These are phyloP conservation scores for Onthophagus sagittarius DNA, from an alignment of 2,888 invertebrate species.

Conservation along the genomic window DNA sequence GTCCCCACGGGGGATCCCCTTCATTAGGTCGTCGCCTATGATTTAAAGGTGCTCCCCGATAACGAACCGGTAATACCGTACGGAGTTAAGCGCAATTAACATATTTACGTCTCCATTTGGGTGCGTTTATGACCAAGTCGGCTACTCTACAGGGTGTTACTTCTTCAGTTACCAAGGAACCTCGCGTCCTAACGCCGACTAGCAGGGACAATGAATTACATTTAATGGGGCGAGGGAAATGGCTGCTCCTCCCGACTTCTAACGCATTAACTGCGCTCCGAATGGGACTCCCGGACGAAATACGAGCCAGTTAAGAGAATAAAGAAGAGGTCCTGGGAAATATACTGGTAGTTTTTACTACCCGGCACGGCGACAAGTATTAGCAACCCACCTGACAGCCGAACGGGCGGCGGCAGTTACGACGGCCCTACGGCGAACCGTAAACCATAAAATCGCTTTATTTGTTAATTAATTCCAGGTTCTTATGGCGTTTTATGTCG, in stretches of 20 bases:
- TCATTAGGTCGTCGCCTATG: background rate
- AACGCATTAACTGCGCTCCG: slow-evolving; percentile 46
- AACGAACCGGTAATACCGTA: background rate
- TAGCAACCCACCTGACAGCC: slow-evolving; percentile 45
- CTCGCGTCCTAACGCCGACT: slow-evolving; percentile 18
- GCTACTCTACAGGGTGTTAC: slow-evolving; percentile 18
- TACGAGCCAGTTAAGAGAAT: slow-evolving; percentile 49
- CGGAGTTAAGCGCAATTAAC: slow-evolving; percentile 24
- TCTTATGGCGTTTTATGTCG: slow-evolving; percentile 37
- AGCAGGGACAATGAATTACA: slow-evolving; percentile 48
- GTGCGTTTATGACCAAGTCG: slow-evolving; percentile 27
- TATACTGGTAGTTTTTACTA: slow-evolving; percentile 47
- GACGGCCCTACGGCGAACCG: slow-evolving; percentile 38
- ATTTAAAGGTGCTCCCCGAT: background rate
- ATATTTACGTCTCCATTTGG: slow-evolving; percentile 32
- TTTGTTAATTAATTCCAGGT: slow-evolving; percentile 46
- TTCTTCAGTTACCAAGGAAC: background rate
- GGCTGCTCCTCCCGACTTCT: slow-evolving; percentile 43
- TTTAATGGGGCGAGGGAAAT: slow-evolving; percentile 43
- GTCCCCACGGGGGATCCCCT: background rate
- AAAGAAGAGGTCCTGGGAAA: slow-evolving; percentile 41
- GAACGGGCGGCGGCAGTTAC: slow-evolving; percentile 34
- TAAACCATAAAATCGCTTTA: slow-evolving; percentile 47
- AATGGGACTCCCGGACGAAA: slow-evolving; percentile 47
- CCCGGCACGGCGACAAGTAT: slow-evolving; percentile 45